Conservation (phyloP, 2,113 vertebrate species). For the Menidia beryllina region DNA sequence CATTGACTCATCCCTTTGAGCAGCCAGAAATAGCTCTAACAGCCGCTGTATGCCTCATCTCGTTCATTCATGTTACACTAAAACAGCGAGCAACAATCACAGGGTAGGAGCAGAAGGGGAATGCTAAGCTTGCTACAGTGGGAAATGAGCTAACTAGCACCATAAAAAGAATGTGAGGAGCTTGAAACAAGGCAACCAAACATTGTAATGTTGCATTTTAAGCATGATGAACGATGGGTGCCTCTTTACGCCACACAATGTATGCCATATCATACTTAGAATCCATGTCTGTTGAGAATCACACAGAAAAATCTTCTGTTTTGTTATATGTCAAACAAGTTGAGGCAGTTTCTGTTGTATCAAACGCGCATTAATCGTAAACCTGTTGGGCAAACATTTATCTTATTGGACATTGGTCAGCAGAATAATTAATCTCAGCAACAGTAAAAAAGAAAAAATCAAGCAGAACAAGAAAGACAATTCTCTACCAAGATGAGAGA, state of each 20-base stretch:
- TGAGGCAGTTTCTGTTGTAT: not conserved
- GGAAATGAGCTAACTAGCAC: not conserved
- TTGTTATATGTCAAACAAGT: not conserved
- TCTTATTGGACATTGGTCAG: not conserved
- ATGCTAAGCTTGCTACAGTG: not conserved
- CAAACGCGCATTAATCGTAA: not conserved
- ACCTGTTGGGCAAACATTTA: not conserved
- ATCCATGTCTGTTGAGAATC: too few species aligned
- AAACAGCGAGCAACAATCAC: conserved; percentile 32
- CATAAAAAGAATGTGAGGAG: not conserved
- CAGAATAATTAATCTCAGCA: not conserved
- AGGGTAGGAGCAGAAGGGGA: not conserved
- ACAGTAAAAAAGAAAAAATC: not conserved
- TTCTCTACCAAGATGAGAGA: conserved; percentile 3
- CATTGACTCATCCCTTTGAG: conserved; percentile 61
- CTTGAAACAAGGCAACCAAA: not conserved
- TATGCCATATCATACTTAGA: not conserved
- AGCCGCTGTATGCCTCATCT: conserved; percentile 22
- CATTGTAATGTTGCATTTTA: not conserved
- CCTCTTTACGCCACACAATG: not conserved
- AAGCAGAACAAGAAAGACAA: not conserved
- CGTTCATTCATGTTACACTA: conserved; percentile 41
- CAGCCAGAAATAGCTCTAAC: conserved; percentile 61
- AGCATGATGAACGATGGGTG: too few species aligned
- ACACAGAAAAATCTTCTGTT: not conserved